Evolutionary conservation across 2,888 invertebrate species (phyloP), one percentile per base, ranked within the genome.

Genomic region (Dorcus parallelipipedus): DNA sequence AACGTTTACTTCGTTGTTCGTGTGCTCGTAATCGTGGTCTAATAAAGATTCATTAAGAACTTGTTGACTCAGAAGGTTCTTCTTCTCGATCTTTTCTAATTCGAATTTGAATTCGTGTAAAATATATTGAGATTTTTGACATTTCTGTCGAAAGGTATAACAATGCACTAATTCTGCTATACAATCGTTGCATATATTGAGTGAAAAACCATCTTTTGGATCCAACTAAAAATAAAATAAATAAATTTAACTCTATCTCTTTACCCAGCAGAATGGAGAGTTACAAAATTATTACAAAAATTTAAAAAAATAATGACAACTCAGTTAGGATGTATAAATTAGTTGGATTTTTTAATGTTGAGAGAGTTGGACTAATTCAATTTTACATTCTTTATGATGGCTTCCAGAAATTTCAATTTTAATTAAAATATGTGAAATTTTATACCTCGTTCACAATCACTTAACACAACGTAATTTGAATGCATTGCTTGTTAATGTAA

Each of bases 1-100:
- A 4, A 56, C 56, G 8, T 56, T 52, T 4, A 38, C 26, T 49
- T 58, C 53, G 1, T 45, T 38, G 14, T 45, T 54, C 9, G 39
- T 54, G 20, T 9, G 10, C 40, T 49, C 58, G 50, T 58, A 58
- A 50, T 58, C 58, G 39, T 58, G 58, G 39, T 54, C 53, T 9
- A 41, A 9, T 14, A 54, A 14, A 20, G 47, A 10, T 40, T 47
- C 47, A 4, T 10, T 50, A 3, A 38, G n/a, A 5, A 23, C 6
- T n/a, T 53, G 42, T 10, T 23, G 17, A 8, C 40, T 38, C 7
- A 8, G 9, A 14, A 9, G 3, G 6, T n/a, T 45, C 10, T 47
- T 47, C 17, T 53, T 8, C 26, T 50, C 9, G 14, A 47, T 42
- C 40, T 39, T 49, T 17, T 49, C 58, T 20, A 58, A 42, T 38